phyloP scores from a whole-genome alignment of 2,113 vertebrate species.

The Mungos mungo region DNA sequence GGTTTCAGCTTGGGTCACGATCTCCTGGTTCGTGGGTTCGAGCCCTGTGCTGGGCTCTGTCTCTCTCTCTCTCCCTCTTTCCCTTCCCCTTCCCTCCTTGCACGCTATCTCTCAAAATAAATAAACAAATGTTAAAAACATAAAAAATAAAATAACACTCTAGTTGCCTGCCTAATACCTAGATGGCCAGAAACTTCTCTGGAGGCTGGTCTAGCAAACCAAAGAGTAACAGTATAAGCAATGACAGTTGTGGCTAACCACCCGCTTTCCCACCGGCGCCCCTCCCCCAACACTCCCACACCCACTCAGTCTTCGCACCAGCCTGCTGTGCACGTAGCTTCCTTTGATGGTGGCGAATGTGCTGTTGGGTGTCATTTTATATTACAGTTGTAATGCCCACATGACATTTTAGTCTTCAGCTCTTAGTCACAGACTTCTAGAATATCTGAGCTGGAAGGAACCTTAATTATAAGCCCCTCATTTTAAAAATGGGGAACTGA shows the following conservation, averaged over 20 bases:
- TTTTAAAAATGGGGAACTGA: slow-evolving; percentile 51
- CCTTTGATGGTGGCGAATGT: neutral
- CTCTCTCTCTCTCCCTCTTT: too few species aligned
- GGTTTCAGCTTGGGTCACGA: too few species aligned
- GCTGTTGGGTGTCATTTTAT: neutral
- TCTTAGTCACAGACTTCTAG: neutral
- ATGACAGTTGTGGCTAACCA: slow-evolving; percentile 3
- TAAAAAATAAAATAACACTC: neutral
- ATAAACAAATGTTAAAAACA: too few species aligned
- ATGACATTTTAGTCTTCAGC: neutral
- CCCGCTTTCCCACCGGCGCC: neutral
- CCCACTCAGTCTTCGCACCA: neutral
- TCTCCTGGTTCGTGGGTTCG: too few species aligned
- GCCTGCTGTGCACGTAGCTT: neutral
- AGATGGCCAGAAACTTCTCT: neutral
- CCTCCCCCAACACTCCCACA: neutral
- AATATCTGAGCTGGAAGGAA: neutral
- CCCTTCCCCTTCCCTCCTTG: too few species aligned
- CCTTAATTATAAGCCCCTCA: neutral
- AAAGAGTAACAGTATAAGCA: neutral
- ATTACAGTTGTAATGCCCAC: neutral
- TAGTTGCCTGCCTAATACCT: neutral
- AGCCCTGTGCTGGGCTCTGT: too few species aligned
- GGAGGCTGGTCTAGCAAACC: neutral
- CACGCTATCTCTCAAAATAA: too few species aligned